Conservation (phyloP, 2,113 vertebrate species). For the Scomber japonicus region DNA sequence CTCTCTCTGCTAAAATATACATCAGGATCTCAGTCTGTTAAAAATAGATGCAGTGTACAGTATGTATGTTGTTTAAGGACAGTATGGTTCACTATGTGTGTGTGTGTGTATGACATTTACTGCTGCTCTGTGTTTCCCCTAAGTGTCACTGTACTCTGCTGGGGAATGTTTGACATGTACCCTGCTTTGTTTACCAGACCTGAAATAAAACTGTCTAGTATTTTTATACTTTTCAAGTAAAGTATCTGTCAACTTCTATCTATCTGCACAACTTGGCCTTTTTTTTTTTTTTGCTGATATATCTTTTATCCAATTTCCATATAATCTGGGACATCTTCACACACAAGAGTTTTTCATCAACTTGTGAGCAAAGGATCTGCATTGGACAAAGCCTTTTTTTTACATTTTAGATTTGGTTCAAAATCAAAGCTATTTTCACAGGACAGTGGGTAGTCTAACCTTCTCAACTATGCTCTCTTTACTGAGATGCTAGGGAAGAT, state of each 20-base stretch:
- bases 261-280: slow-evolving; percentile 13
- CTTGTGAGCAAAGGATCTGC: neutral
- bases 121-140: slow-evolving; percentile 16
- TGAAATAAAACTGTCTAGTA: slow-evolving; percentile 35
- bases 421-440: slow-evolving; percentile 42
- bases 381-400: neutral
- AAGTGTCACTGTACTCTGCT: slow-evolving; percentile 41
- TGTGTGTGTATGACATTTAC: slow-evolving; percentile 14
- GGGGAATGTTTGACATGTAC: slow-evolving; percentile 49
- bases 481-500: slow-evolving; percentile 34
- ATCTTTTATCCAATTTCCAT: slow-evolving; percentile 19
- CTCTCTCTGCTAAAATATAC: slow-evolving; percentile 69
- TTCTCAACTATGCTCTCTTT: slow-evolving; percentile 51
- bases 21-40: slow-evolving; percentile 64
- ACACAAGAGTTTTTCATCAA: slow-evolving; percentile 20
- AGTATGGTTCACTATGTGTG: slow-evolving; percentile 19
- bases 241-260: slow-evolving; percentile 17
- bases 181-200: slow-evolving; percentile 54
- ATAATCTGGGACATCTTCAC: neutral
- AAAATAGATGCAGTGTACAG: slow-evolving; percentile 73
- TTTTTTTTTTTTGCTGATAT: neutral
- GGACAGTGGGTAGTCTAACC: slow-evolving; percentile 34
- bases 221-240: slow-evolving; percentile 31
- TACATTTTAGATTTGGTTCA: neutral
- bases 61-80: slow-evolving; percentile 21